Conservation (phyloP, 2,113 vertebrate species). For the Platysternon megacephalum region DNA sequence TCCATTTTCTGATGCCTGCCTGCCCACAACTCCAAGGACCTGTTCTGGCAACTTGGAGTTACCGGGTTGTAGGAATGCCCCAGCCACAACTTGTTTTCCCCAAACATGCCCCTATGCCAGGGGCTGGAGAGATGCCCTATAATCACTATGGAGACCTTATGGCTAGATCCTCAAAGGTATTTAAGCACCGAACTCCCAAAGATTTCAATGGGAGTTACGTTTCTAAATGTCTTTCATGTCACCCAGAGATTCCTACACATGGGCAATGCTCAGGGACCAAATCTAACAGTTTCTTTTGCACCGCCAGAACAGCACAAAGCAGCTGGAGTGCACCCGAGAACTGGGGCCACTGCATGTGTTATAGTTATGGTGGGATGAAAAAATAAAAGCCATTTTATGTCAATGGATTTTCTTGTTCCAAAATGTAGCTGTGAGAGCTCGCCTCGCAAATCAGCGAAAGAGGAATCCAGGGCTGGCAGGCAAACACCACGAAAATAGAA, state of each 20-base stretch:
- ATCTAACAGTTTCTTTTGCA: neutral
- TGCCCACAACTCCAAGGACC: neutral
- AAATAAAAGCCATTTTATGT: fast-evolving
- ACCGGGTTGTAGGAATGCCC: neutral
- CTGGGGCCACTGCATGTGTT: neutral
- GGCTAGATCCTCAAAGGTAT: neutral
- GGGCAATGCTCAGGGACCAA: neutral
- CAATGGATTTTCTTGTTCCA: neutral
- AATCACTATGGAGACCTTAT: neutral
- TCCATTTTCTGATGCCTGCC: neutral
- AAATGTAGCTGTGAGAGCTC: fast-evolving
- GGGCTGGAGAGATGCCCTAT: neutral
- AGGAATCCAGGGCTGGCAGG: neutral
- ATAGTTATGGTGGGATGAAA: neutral
- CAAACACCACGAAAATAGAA: neutral
- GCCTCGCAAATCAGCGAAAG: fast-evolving
- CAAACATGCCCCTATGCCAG: neutral
- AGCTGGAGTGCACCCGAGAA: neutral
- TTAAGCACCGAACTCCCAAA: neutral
- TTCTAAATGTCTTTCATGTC: neutral
- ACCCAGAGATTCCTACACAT: neutral
- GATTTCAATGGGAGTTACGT: neutral
- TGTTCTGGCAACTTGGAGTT: neutral
- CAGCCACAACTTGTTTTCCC: neutral
- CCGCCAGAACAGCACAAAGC: neutral